Base-by-base conservation (phyloP, 2,797 vertebrate species). In the Eulemur mongoz region DNA sequence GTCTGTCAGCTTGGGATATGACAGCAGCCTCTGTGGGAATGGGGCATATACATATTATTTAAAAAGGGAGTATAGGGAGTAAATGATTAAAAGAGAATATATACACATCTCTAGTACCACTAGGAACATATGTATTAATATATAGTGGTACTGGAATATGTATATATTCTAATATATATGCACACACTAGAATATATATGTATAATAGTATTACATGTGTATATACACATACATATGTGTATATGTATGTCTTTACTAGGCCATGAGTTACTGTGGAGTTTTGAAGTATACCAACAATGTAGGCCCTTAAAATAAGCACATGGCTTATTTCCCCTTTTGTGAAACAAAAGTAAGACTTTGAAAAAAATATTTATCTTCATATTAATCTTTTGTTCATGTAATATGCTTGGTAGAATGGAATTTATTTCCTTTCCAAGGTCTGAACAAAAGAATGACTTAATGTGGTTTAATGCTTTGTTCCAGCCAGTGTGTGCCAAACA, bases 381-480 rank as follows among this genome's bases (percentile, higher is more conserved):
- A 87, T 72, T 83, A 92, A 83, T 4, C 40, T 67, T 94, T 45
- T 92, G 27, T 80, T 96, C 14, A 79, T 70, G 17, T 63, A 87
- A 73, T 80, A 72, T 78, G 38, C 27, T 91, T 81, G 20, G 6
- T 48, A 89, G 80, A 70, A 9, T 91, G 73, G 13, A 13, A 61
- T 67, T 72, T 85, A 73, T 91, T 84, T 97, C 15, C 25, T 86
- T 95, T 89, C 30, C 48, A 76, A 72, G 32, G 80, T 92, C 43
- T 54, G 2, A 75, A 73, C 13, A 38, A 48, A 96, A 65, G 61
- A 86, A 73, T 63, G 30, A 59, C 30, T 89, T 88, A 82, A 48
- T 91, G 50, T 20, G 38, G 18, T 30, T 88, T 89, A 94, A 73
- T 91, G 40, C 35, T 76, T 76, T 89, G 35, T 88, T 97, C 22